phyloP scores from a whole-genome alignment of 2,113 vertebrate species.

The Reinhardtius hippoglossoides region DNA sequence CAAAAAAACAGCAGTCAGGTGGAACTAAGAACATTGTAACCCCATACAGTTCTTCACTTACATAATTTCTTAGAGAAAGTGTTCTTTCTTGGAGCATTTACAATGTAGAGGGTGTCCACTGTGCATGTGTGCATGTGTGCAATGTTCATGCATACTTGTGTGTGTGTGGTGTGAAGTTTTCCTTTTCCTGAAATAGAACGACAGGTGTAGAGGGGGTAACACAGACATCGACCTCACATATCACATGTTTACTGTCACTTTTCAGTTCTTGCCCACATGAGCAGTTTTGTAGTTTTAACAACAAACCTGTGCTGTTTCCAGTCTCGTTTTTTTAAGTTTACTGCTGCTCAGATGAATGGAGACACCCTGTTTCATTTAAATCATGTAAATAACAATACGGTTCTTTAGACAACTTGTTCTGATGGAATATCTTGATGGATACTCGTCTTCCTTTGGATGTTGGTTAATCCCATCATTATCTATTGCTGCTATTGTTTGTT shows the following conservation, averaged over 20 bases:
- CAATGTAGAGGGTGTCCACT: background rate
- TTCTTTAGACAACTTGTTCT: background rate
- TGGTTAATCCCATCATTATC: too few species aligned
- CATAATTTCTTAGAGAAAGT: background rate
- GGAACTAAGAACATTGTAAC: background rate
- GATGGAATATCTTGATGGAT: background rate
- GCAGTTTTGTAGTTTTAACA: too few species aligned
- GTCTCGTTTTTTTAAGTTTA: too few species aligned
- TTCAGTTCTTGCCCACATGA: background rate
- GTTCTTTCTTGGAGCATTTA: background rate
- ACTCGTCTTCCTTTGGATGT: background rate
- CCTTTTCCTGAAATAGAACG: slow-evolving; percentile 39
- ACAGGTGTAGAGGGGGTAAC: slow-evolving; percentile 18
- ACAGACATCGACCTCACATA: background rate
- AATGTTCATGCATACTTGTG: background rate
- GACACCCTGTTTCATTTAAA: background rate
- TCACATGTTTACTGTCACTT: slow-evolving; percentile 1
- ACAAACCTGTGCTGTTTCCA: background rate
- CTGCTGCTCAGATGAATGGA: background rate
- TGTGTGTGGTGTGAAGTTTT: background rate
- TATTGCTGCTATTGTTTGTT: background rate
- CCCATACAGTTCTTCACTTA: background rate
- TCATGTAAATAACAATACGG: background rate
- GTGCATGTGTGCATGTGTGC: background rate
- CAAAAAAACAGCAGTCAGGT: background rate